Evolutionary conservation across 2,888 invertebrate genomes (phyloP).

Genomic region (Drosophila leonis): DNA sequence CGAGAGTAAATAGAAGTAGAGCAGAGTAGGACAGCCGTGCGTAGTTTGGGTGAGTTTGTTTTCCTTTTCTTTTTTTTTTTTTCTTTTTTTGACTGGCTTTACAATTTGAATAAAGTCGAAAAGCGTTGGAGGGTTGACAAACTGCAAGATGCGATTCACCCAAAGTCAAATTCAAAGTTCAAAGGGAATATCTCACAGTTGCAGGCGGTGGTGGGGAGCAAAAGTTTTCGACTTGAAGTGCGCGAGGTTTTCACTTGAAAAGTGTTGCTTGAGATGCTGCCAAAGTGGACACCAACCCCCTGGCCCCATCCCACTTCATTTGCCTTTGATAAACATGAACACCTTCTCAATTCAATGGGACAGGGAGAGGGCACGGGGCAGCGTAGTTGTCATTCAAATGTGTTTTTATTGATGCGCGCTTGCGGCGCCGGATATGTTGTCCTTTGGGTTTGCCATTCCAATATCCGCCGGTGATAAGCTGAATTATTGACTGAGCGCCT

Average conservation of each 20-base stretch:
- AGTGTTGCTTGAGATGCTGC: conserved; percentile 64
- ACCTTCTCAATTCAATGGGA: conserved; percentile 63
- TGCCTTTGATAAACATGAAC: conserved; percentile 71
- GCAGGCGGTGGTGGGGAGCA: conserved; percentile 1
- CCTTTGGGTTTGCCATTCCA: conserved; percentile 80
- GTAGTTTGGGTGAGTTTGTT: conserved; percentile 47
- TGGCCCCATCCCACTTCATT: conserved; percentile 9
- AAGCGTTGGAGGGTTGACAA: conserved; percentile 64
- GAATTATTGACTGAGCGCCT: conserved; percentile 80
- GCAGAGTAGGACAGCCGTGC: background rate
- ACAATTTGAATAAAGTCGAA: conserved; percentile 41
- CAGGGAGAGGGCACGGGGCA: background rate
- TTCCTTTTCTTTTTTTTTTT: conserved; percentile 18
- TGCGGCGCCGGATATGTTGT: conserved; percentile 76
- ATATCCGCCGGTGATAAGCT: conserved; percentile 85
- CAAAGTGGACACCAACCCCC: conserved; percentile 53
- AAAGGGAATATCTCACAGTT: conserved; percentile 41
- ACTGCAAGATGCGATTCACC: conserved; percentile 57
- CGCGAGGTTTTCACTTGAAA: conserved; percentile 64
- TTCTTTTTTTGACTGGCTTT: conserved; percentile 61
- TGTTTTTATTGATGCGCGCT: conserved; percentile 76
- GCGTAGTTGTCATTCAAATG: conserved; percentile 64
- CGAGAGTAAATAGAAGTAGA: conserved; percentile 57
- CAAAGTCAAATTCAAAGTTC: conserved; percentile 61
- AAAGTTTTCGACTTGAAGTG: conserved; percentile 70